Evolutionary conservation across 2,113 vertebrate genomes (phyloP).

Genomic region (Plecturocebus donacophilus): DNA sequence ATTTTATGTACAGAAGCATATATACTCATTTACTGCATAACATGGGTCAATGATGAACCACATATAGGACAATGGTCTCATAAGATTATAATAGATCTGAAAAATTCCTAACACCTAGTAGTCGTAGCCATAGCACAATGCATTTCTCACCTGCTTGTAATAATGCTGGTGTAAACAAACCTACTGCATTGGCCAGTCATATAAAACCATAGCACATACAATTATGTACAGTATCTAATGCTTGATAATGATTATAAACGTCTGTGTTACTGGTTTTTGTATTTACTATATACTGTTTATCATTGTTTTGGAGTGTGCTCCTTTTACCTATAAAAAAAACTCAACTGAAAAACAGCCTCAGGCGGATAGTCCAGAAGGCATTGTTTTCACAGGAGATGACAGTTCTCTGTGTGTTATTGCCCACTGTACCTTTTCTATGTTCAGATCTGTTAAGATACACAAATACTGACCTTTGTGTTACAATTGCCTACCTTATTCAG

Average conservation of each 20-base stretch:
- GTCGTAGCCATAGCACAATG: neutral
- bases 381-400: neutral
- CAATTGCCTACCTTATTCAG: neutral
- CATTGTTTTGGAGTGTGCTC: neutral
- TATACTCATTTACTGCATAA: neutral
- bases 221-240: neutral
- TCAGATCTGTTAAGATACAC: neutral
- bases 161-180: neutral
- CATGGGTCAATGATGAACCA: neutral
- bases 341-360: neutral
- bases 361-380: neutral
- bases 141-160: neutral
- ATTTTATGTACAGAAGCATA: neutral
- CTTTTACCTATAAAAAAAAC: neutral
- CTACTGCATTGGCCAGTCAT: neutral
- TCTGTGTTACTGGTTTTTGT: neutral
- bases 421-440: neutral
- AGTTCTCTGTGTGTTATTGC: neutral
- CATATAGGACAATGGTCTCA: neutral
- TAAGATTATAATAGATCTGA: neutral
- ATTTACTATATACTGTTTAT: neutral
- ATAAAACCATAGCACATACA: neutral
- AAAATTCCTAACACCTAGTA: neutral
- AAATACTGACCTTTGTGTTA: neutral
- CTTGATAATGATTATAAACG: neutral